Evolutionary conservation across 2,113 vertebrate species (phyloP).

Genomic region (Gadus chalcogrammus): DNA sequence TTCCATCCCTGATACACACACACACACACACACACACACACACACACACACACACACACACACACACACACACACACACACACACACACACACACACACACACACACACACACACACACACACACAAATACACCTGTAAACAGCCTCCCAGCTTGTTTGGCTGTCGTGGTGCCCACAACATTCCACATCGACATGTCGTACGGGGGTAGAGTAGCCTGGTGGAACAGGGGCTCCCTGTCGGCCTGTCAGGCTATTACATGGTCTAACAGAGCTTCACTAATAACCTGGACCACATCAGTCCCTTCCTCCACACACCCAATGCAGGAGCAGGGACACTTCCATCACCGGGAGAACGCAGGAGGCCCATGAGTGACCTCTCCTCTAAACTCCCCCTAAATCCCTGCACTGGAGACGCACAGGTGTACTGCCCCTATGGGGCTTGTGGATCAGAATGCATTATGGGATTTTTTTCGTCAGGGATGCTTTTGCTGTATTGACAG

Average conservation of each 20-base stretch:
- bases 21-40: no score
- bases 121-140: constrained; percentile 54
- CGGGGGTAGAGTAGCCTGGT: constrained; percentile 61
- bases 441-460: no score
- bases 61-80: no score
- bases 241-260: constrained; percentile 76
- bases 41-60: no score
- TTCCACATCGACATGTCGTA: constrained; percentile 70
- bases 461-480: no score
- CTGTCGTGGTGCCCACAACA: constrained; percentile 50
- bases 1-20: no score
- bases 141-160: constrained; percentile 51
- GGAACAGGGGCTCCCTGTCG: constrained; percentile 72
- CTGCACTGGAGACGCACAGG: constrained; percentile 16
- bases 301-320: constrained; percentile 63
- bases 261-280: constrained; percentile 79
- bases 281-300: constrained; percentile 73
- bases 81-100: no score
- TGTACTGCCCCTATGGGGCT: no score
- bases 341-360: background rate
- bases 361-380: constrained; percentile 43
- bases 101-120: constrained; percentile 9
- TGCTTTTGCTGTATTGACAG: no score
- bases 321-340: constrained; percentile 54
- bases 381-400: constrained; percentile 29